Evolutionary conservation across 64 coral and sea anemone genomes (phyloP).

Genomic region (Stylophora pistillata): DNA sequence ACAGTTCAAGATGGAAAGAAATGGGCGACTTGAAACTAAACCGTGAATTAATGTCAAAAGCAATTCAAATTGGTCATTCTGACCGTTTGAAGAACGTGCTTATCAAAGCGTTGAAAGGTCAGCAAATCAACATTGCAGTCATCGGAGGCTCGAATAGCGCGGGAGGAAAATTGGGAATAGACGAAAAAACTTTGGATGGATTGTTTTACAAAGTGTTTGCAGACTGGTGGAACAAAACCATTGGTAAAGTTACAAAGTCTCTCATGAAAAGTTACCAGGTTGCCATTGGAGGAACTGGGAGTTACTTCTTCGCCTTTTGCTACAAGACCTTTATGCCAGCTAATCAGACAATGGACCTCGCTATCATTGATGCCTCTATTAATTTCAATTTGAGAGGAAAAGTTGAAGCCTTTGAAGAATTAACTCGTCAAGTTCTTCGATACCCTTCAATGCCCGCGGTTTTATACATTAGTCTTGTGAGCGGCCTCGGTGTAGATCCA

Average conservation of each 20-base stretch:
- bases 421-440: conserved; percentile 49
- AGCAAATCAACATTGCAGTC: conserved; percentile 39
- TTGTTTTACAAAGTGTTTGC: conserved; percentile 53
- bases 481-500: conserved; percentile 61
- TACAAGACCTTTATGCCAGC: conserved; percentile 34
- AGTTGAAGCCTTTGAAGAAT: conserved; percentile 70
- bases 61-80: conserved; percentile 13
- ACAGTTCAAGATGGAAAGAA: neutral
- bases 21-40: conserved; percentile 15
- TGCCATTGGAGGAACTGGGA: conserved; percentile 67
- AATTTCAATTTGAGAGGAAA: conserved; percentile 36
- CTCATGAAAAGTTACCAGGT: conserved; percentile 36
- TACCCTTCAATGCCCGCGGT: conserved; percentile 70
- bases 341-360: conserved; percentile 29
- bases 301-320: conserved; percentile 71
- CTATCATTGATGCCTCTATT: conserved; percentile 45
- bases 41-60: conserved; percentile 18
- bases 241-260: conserved; percentile 41
- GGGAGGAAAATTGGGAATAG: conserved; percentile 57
- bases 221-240: conserved; percentile 68
- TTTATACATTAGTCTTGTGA: conserved; percentile 72
- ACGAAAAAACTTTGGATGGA: conserved; percentile 43
- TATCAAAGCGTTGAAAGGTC: conserved; percentile 43
- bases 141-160: conserved; percentile 77
- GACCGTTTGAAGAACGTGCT: conserved; percentile 33